Base-by-base conservation (phyloP, 2,797 vertebrate species). In the Lerista edwardsae region DNA sequence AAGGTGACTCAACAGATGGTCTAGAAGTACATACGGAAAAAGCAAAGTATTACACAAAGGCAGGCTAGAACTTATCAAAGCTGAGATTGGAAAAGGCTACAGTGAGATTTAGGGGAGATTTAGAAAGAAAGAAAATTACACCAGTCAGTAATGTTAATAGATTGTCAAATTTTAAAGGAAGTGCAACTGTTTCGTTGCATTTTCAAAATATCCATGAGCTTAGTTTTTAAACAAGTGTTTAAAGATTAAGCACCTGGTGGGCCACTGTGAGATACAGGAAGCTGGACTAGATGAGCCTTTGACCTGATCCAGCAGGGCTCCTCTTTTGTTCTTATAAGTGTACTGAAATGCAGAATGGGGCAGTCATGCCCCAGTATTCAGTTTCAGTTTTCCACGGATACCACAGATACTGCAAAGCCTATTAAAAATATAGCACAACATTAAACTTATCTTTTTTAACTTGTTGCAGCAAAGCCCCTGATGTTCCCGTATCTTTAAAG, bases 21-120 rank as follows among this genome's bases (percentile, higher is more conserved):
- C 86, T 88, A 62, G 25, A 81, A 0, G 1, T 64, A 51, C 61
- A 91, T 82, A 84, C 0, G 0, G 75, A 79, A 85, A 79, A 83
- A 55, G 61, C 57, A 15, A 72, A 81, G 68, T 55, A 55, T 64
- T 0, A 25, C 76, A 71, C 29, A n/a, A 73, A 89, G 79, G 3
- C 55, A 62, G n/a, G 8, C 59, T 59, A 10, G 85, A 88, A 77
- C 23, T 55, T 17, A 55, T 27, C 74, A 23, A 69, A 75, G n/a
- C 5, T 25, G 39, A 10, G 31, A 25, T 2, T 59, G 23, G 17
- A 8, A 23, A 75, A 74, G 9, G 1, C 59, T 73, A n/a, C 6
- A 39, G 6, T 44, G 34, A 7, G 23, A 29, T 75, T 41, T 69
- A 44, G n/a, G 62, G 34, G 27, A 61, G 8, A 61, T 15, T 3